Percentiles rank a stretch among this genome's conserved stretches.
Evolutionary conservation across 2,888 invertebrate species (phyloP).

Genomic region (Cantharis rufa): DNA sequence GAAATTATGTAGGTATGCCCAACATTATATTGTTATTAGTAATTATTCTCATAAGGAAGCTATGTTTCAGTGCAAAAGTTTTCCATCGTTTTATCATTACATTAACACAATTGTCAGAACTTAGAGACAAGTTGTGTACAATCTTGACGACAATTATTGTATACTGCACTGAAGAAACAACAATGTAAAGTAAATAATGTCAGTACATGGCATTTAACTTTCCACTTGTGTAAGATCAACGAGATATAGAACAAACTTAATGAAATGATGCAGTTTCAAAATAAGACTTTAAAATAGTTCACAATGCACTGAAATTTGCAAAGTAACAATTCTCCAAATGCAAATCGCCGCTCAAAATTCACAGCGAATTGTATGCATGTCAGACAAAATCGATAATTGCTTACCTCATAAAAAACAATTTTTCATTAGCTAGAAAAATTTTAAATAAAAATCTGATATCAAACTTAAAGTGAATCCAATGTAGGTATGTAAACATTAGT

Average conservation of each 20-base stretch:
- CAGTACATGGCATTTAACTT: not conserved
- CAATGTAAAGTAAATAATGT: not conserved
- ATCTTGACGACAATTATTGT: not conserved
- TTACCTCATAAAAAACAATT: too few relatives aligned
- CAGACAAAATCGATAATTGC: too few relatives aligned
- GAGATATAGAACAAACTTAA: not conserved
- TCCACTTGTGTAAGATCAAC: not conserved
- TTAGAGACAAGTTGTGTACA: not conserved
- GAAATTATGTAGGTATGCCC: not conserved
- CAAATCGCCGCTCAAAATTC: too few relatives aligned
- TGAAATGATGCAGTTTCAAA: not conserved
- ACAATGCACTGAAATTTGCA: not conserved
- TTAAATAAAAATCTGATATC: too few relatives aligned
- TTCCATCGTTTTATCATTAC: not conserved
- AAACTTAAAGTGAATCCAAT: too few relatives aligned
- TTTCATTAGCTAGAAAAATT: too few relatives aligned
- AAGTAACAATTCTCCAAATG: not conserved
- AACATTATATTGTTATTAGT: too few relatives aligned
- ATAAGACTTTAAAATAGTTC: not conserved
- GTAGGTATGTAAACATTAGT: too few relatives aligned
- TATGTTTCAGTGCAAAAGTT: not conserved
- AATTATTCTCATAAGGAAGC: not conserved
- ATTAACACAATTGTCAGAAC: not conserved
- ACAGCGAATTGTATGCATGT: too few relatives aligned
- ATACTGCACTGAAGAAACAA: not conserved